Base-by-base conservation (phyloP, 2,888 invertebrate genomes). In the Noctua fimbriata region DNA sequence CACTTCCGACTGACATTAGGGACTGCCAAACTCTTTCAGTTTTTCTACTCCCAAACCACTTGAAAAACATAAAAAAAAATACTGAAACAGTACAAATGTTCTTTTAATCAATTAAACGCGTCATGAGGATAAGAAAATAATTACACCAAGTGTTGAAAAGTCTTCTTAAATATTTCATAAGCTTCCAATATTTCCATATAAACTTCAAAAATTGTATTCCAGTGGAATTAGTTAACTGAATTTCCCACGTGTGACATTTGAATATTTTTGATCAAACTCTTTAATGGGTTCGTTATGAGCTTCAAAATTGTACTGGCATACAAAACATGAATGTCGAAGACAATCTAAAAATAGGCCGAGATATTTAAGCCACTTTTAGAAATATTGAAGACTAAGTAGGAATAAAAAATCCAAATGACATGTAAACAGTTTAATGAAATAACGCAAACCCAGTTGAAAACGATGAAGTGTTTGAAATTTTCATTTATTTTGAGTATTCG, bases 171-270 rank as follows among this genome's bases (percentile, higher is more conserved):
- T 49, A 73, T 65, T 65, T 12, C 47, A 65, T 66, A 66, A 47
- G 44, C 44, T n/a, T 73, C 77, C 10, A 55, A 58, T 41, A 55
- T 73, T 47, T 73, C 32, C 32, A 36, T 28, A 55, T 73, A 55
- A 0, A 66, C 44, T 66, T 44, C 24, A 10, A 77, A 73, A 44
- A 73, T 77, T 66, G 9, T 73, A 21, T 73, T 77, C 73, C 77
- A 77, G 44, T 49, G 21, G 47, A 14, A 14, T 5, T 55, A 16
- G 16, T 66, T 44, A 12, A 55, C n/a, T 24, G 18, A 10, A 44
- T 32, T 21, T 14, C 12, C 16, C n/a, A 55, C 41, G 7, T 7
- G 24, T 55, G 55, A 36, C 24, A 36, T 66, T 18, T 32, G 21
- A 60, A 71, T 60, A 12, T 71, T n/a, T 47, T 36, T 32, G 32